Base-by-base conservation (phyloP, 35 echinoderm and acorn worm genomes). In the Patiria miniata region DNA sequence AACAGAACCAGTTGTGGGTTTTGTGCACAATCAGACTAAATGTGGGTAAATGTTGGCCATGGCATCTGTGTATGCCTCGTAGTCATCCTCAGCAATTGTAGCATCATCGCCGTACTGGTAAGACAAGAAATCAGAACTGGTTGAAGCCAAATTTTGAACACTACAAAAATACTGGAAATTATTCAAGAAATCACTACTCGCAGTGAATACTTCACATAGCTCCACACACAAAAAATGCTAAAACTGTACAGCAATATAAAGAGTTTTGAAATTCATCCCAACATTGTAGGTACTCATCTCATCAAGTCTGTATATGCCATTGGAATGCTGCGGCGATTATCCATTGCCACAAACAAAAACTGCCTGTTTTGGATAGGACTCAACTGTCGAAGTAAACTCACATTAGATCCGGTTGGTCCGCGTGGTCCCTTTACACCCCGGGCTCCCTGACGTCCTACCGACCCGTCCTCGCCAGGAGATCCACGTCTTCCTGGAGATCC, bases 31-130 rank as follows among this genome's bases (percentile, higher is more conserved):
- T n/a, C n/a, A n/a, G n/a, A n/a, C n/a, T n/a, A n/a, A n/a, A n/a
- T n/a, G n/a, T n/a, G n/a, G n/a, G n/a, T n/a, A n/a, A n/a, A n/a
- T n/a, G n/a, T n/a, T n/a, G n/a, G n/a, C n/a, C n/a, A n/a, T n/a
- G n/a, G n/a, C n/a, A n/a, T n/a, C n/a, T n/a, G n/a, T n/a, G n/a
- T n/a, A n/a, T n/a, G 36, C 68, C 39, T 82, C 79, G 7, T 88
- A 29, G 17, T 92, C 86, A 29, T 83, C 68, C 36, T 90, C 87
- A 17, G 54, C 51, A 28, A 84, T 81, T 30, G 68, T 78, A 37
- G 90, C 85, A 82, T 95, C 88, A 58, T 95, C 93, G 78, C 89
- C 85, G 80, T 87, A n/a, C n/a, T n/a, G n/a, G n/a, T n/a, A 88
- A 79, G 90, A 34, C 30, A 34, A 39, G 8, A 56, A 80, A 12